Base-by-base conservation (phyloP, 2,888 invertebrate species). In the Andricus quercusramuli region DNA sequence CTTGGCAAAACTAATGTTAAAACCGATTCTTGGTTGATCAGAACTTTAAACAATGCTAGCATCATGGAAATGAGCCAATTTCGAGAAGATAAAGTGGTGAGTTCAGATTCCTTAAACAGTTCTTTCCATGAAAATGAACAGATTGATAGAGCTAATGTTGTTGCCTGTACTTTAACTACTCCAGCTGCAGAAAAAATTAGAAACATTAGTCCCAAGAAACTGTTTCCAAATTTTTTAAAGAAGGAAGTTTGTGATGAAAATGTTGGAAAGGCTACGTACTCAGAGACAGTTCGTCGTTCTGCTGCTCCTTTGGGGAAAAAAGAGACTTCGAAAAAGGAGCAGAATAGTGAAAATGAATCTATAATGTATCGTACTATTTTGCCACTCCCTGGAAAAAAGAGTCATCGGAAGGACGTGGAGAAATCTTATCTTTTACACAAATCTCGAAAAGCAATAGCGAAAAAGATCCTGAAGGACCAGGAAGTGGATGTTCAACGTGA, bases 11-110 rank as follows among this genome's bases (percentile, higher is more conserved):
- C 82, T 6, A 91, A 90, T 78, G 86, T 92, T 44, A 91, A 90
- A 80, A 91, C 91, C 44, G 91, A 91, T 80, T 89, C 90, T 29
- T 91, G 91, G 91, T 83, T 91, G 68, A 90, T 91, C 67, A 87
- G 87, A 44, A 91, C 91, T 13, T 81, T 91, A 65, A 91, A 87
- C 83, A 89, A 90, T 65, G 90, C 86, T n/a, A 88, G 85, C 56
- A 85, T 89, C 79, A 85, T 85, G 1, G 44, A 82, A 79, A 67
- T 86, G 86, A 32, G 83, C 83, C 78, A 86, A 83, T 59, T 68
- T 44, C 67, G 80, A 15, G 82, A 84, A 77, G 82, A 79, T 13
- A 85, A 86, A 22, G 78, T 37, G 4, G 86, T 77, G 8, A 89
- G 86, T 77, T 85, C 86, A 3, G 87, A 84, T n/a, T 88, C 88